phyloP scores from a whole-genome alignment of 2,113 vertebrate genomes.

The Salminus brasiliensis region DNA sequence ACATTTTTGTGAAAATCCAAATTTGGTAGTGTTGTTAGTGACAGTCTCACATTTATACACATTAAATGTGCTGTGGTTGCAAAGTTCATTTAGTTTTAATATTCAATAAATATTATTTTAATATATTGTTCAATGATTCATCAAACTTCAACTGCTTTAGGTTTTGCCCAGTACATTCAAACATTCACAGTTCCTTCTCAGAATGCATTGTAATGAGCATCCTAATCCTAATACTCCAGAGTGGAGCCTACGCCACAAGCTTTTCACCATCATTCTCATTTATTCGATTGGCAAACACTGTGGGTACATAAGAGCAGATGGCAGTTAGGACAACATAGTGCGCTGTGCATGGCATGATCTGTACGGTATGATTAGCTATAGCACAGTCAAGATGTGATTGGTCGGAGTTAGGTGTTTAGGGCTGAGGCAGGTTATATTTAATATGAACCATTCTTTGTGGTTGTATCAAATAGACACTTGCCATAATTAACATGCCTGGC shows the following conservation, averaged over 20 bases:
- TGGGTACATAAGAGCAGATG: background rate
- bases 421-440: slow-evolving; percentile 15
- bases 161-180: too few relatives aligned
- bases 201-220: too few relatives aligned
- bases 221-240: background rate
- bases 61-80: too few relatives aligned
- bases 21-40: too few relatives aligned
- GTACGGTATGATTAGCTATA: too few relatives aligned
- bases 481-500: slow-evolving; percentile 70
- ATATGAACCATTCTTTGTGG: slow-evolving; percentile 17
- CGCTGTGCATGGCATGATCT: background rate
- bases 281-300: background rate
- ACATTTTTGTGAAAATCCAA: too few relatives aligned
- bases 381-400: background rate
- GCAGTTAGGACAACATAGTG: background rate
- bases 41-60: too few relatives aligned
- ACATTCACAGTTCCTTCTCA: too few relatives aligned
- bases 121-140: too few relatives aligned
- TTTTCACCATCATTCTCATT: background rate
- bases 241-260: background rate
- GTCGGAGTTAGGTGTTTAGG: slow-evolving; percentile 2
- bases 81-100: too few relatives aligned
- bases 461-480: slow-evolving; percentile 29
- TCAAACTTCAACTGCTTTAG: too few relatives aligned
- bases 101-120: too few relatives aligned